Percentiles rank a stretch among this genome's conserved stretches.
Conservation (phyloP, 2,797 vertebrate genomes). For the Allobates femoralis region DNA sequence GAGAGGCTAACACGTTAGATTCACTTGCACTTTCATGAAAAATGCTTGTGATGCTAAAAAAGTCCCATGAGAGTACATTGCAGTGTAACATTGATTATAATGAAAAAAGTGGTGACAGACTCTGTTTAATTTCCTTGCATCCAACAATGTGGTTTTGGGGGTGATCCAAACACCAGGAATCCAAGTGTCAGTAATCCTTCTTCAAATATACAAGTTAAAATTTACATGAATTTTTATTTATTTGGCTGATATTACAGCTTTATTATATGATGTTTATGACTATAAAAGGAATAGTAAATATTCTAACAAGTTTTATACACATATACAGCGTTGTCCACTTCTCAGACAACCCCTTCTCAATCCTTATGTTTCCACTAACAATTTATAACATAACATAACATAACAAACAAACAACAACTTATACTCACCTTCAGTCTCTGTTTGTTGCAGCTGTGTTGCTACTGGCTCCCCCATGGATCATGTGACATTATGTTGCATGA, state of each 20-base stretch:
- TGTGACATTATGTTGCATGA: too few species aligned
- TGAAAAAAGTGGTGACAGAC: not conserved
- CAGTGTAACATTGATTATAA: not conserved
- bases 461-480: too few species aligned
- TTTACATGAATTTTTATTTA: not conserved
- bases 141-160: constrained; percentile 3
- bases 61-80: not conserved
- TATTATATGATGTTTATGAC: not conserved
- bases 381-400: too few species aligned
- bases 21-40: too few species aligned
- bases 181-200: not conserved
- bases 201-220: not conserved
- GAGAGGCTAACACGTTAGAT: too few species aligned
- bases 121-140: not conserved
- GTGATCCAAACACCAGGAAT: not conserved
- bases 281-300: not conserved
- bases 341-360: too few species aligned
- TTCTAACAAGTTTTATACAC: not conserved
- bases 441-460: too few species aligned
- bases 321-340: too few species aligned
- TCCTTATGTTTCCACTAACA: too few species aligned
- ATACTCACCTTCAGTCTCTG: too few species aligned
- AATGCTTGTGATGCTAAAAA: too few species aligned
- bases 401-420: too few species aligned
- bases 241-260: not conserved